phyloP scores from a whole-genome alignment of 2,797 vertebrate genomes.

The Acanthornis magna region DNA sequence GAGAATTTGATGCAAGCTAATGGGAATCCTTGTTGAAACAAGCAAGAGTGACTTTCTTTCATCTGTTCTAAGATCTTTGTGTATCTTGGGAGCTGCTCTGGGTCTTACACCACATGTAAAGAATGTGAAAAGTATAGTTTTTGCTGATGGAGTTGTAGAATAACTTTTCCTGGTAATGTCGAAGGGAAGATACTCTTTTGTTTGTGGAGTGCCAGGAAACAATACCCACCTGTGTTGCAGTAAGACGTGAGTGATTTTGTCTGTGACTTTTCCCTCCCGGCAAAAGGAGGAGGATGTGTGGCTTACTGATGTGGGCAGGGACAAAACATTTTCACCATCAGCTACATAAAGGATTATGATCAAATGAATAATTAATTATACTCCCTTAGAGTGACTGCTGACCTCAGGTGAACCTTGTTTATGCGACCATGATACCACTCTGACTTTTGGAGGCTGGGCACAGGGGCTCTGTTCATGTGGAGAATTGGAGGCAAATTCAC shows the following conservation, averaged over 20 bases:
- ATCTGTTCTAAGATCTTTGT: background rate
- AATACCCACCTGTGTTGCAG: background rate
- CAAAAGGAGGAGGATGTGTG: background rate
- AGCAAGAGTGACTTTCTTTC: background rate
- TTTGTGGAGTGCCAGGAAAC: background rate
- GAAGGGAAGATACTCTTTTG: background rate
- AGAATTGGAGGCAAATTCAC: background rate
- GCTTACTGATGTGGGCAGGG: background rate
- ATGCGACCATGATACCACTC: rapidly evolving
- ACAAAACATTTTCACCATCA: background rate
- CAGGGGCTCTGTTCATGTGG: background rate
- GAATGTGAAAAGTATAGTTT: background rate
- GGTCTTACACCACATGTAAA: background rate
- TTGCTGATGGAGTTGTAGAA: background rate
- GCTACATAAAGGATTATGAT: background rate
- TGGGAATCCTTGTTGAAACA: constrained; percentile 34
- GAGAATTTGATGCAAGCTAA: constrained; percentile 39
- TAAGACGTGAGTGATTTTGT: background rate
- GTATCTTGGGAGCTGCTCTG: background rate
- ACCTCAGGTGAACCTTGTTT: background rate
- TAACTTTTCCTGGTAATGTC: background rate
- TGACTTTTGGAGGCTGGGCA: background rate
- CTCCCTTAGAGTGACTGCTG: background rate
- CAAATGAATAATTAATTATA: constrained; percentile 5
- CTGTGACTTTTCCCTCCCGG: background rate